These are phyloP conservation scores for Drosophila pseudotakahashii DNA, from an alignment of 2,888 invertebrate genomes.

Conservation along the genomic window DNA sequence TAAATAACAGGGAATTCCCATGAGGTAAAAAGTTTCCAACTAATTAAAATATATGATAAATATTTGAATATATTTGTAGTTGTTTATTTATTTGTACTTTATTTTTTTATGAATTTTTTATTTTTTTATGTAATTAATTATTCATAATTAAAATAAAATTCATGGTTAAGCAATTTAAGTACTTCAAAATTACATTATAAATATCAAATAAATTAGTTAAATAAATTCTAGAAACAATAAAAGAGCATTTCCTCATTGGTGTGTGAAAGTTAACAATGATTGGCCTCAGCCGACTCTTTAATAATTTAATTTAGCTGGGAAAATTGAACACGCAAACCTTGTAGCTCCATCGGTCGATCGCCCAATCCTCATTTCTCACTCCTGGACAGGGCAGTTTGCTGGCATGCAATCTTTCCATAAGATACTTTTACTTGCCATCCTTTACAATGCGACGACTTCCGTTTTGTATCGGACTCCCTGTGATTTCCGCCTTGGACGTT, in stretches of 20 bases:
- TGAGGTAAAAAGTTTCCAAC: neutral
- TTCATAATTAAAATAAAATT: no score
- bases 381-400: conserved; percentile 27
- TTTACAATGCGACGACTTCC: conserved; percentile 57
- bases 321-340: conserved; percentile 58
- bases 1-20: conserved; percentile 2
- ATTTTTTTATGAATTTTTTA: no score
- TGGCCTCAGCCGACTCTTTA: conserved; percentile 44
- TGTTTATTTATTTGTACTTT: no score
- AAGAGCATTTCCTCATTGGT: conserved; percentile 8
- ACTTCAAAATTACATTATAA: no score
- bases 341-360: conserved; percentile 11
- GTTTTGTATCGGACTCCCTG: conserved; percentile 41
- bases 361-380: conserved; percentile 33
- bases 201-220: neutral
- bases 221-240: neutral
- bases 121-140: no score
- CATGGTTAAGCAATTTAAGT: no score
- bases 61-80: no score
- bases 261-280: neutral
- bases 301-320: conserved; percentile 67
- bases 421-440: conserved; percentile 62
- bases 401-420: conserved; percentile 63
- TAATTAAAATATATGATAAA: neutral
- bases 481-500: conserved; percentile 60